Evolutionary conservation across 1,140 invertebrate species (phyloP).

Genomic region (Tetragonula clypearis): DNA sequence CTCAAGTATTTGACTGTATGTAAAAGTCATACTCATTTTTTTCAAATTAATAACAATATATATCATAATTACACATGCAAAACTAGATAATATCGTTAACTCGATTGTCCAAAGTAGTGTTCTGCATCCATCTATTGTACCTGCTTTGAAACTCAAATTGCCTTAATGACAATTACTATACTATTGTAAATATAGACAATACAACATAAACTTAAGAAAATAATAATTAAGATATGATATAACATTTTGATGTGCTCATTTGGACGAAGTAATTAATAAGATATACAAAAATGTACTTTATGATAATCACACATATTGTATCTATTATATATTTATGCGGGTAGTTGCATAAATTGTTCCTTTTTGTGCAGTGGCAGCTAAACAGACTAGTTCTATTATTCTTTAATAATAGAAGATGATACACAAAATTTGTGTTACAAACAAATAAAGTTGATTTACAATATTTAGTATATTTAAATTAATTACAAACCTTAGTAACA

Average conservation of each 20-base stretch:
- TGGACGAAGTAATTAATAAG: conserved; percentile 68
- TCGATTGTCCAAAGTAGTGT: conserved; percentile 60
- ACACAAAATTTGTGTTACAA: conserved; percentile 74
- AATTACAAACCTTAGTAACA: conserved; percentile 18
- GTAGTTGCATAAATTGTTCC: conserved; percentile 68
- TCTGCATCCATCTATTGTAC: conserved; percentile 73
- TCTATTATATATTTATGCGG: conserved; percentile 71
- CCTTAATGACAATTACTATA: conserved; percentile 79
- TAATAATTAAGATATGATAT: conserved; percentile 50
- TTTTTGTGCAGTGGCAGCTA: conserved; percentile 71
- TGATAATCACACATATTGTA: conserved; percentile 71
- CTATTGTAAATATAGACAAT: conserved; percentile 78
- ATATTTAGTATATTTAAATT: conserved; percentile 24
- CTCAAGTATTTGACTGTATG: conserved; percentile 57
- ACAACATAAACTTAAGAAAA: conserved; percentile 65
- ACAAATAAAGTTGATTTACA: conserved; percentile 73
- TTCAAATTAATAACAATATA: conserved; percentile 59
- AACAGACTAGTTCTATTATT: conserved; percentile 74
- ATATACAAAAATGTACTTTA: conserved; percentile 68
- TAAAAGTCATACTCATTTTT: conserved; percentile 63
- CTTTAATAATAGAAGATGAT: conserved; percentile 68
- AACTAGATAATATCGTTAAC: conserved; percentile 51
- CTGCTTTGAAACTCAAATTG: conserved; percentile 80
- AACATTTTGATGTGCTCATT: conserved; percentile 71
- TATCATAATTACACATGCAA: conserved; percentile 49